Conservation (phyloP, 2,888 invertebrate genomes). For the Calliscelio sp. region DNA sequence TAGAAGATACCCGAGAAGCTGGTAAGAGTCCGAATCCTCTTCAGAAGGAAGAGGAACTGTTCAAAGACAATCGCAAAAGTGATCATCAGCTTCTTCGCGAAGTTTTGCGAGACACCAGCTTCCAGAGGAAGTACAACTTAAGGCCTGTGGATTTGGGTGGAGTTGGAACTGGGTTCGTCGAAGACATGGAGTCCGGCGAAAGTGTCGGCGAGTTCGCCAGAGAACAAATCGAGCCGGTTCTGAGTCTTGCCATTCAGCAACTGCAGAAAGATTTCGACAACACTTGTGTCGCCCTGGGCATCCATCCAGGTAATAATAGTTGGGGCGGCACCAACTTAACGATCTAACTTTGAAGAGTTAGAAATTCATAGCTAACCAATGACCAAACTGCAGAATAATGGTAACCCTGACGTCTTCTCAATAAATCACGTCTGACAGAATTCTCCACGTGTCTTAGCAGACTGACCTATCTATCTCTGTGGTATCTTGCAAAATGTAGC, state of each 20-base stretch:
- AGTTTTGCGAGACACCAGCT: slow-evolving; percentile 93
- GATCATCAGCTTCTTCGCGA: slow-evolving; percentile 93
- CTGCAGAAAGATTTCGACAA: slow-evolving; percentile 94
- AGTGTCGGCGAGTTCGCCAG: slow-evolving; percentile 88
- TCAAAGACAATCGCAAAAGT: slow-evolving; percentile 79
- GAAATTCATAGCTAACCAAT: too few species aligned
- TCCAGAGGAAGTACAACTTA: slow-evolving; percentile 94
- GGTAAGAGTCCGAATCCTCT: slow-evolving; percentile 57
- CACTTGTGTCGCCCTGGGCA: slow-evolving; percentile 94
- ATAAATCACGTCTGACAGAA: not conserved
- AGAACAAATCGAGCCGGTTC: slow-evolving; percentile 93
- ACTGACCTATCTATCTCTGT: not conserved
- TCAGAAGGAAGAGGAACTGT: slow-evolving; percentile 79
- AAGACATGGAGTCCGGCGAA: slow-evolving; percentile 90
- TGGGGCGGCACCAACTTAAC: too few species aligned
- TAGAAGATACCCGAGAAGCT: slow-evolving; percentile 44
- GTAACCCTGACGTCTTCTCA: too few species aligned
- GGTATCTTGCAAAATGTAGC: slow-evolving; percentile 21
- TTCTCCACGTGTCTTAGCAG: not conserved
- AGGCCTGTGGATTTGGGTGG: slow-evolving; percentile 91
- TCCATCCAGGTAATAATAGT: slow-evolving; percentile 96
- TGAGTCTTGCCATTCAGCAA: slow-evolving; percentile 94
- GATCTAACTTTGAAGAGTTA: too few species aligned
- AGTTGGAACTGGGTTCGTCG: slow-evolving; percentile 86
- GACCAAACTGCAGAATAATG: too few species aligned